A percentile compares a stretch with the other conserved stretches of the same genome.
These are phyloP conservation scores for Netelia fuscicornis DNA, from an alignment of 2,888 invertebrate species.

Conservation along the genomic window DNA sequence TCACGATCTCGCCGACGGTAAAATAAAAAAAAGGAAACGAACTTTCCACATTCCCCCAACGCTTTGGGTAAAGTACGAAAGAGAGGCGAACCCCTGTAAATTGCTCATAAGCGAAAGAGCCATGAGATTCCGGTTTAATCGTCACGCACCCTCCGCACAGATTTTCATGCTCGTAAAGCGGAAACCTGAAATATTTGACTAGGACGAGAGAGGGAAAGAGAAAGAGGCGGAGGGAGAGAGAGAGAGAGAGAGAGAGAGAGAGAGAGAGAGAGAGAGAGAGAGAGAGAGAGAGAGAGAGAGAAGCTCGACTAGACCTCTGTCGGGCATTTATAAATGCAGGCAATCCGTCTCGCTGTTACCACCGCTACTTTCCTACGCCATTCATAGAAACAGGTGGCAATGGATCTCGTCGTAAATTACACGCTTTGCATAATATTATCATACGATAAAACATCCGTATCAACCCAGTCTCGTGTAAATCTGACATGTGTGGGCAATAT, in stretches of 20 bases:
- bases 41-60: conserved; percentile 22
- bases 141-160: conserved; percentile 27
- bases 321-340: conserved; percentile 49
- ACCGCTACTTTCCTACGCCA: conserved; percentile 19
- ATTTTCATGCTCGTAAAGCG: conserved; percentile 59
- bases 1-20: not conserved
- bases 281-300: too few species aligned
- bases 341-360: conserved; percentile 44
- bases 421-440: conserved; percentile 8
- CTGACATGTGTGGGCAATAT: too few species aligned
- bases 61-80: conserved; percentile 2
- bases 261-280: conserved; percentile 17
- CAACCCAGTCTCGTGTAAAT: not conserved
- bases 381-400: conserved; percentile 35
- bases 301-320: not conserved
- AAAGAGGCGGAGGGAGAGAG: too few species aligned
- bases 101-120: conserved; percentile 37
- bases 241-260: too few species aligned
- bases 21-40: conserved; percentile 11
- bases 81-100: conserved; percentile 16
- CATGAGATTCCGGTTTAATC: conserved; percentile 52
- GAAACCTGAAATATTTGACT: conserved; percentile 65
- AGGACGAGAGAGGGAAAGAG: conserved; percentile 12
- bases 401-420: conserved; percentile 7
- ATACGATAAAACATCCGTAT: conserved; percentile 19